Evolutionary conservation across 2,888 invertebrate genomes (phyloP).

Genomic region (Agrochola macilenta): DNA sequence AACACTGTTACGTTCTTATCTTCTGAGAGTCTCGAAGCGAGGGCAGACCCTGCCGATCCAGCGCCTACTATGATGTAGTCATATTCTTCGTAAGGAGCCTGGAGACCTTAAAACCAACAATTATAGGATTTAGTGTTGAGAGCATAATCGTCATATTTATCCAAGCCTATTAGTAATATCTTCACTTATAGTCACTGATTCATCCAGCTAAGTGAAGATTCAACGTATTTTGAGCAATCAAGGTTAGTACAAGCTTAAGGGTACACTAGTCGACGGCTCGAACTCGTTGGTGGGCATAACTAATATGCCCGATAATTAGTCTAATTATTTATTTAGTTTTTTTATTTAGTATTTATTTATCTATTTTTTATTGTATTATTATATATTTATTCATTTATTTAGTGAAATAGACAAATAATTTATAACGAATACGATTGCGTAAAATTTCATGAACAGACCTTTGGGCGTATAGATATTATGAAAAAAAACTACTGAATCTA

Average conservation of each 20-base stretch:
- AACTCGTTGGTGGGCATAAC: too few species aligned
- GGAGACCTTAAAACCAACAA: slow-evolving; percentile 72
- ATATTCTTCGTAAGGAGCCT: slow-evolving; percentile 83
- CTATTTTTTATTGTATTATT: too few species aligned
- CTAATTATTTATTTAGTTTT: too few species aligned
- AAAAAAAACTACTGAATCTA: too few species aligned
- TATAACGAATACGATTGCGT: too few species aligned
- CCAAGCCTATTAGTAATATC: neutral
- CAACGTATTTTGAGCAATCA: neutral
- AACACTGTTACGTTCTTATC: slow-evolving; percentile 82
- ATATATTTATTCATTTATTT: too few species aligned
- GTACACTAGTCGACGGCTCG: too few species aligned
- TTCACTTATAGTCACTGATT: neutral
- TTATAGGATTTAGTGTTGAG: neutral
- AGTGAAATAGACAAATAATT: too few species aligned
- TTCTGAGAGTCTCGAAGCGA: slow-evolving; percentile 88
- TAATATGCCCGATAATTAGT: too few species aligned
- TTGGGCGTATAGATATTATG: too few species aligned
- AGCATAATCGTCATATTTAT: neutral
- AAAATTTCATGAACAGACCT: too few species aligned
- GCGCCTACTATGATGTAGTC: slow-evolving; percentile 91
- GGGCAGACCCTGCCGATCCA: slow-evolving; percentile 90
- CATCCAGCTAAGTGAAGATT: neutral
- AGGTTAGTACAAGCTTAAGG: neutral
- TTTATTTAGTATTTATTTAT: too few species aligned